phyloP scores from a whole-genome alignment of 2,797 vertebrate genomes.

The Dendrocincla tyrannina region DNA sequence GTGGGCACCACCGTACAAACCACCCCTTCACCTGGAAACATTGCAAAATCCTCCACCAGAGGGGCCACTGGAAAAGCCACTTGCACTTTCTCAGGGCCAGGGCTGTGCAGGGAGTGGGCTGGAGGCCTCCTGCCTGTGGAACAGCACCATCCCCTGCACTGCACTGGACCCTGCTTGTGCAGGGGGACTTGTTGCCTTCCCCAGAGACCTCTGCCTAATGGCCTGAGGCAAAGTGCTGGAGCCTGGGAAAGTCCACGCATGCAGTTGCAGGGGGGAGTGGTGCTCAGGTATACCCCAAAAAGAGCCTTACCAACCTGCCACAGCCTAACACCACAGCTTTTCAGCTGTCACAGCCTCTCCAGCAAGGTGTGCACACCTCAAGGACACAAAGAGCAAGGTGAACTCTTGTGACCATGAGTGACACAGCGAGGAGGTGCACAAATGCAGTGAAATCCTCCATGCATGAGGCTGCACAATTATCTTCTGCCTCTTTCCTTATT shows the following conservation, averaged over 20 bases:
- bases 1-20: neutral
- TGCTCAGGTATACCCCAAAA: neutral
- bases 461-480: accelerated
- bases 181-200: neutral
- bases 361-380: neutral
- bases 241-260: neutral
- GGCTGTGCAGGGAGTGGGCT: accelerated
- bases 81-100: neutral
- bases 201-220: too few species aligned
- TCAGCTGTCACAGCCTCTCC: neutral
- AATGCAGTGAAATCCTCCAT: accelerated
- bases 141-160: neutral
- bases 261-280: neutral
- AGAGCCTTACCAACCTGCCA: neutral
- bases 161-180: neutral
- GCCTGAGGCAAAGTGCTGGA: neutral
- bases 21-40: accelerated
- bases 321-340: neutral
- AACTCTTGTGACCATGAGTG: neutral
- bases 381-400: neutral
- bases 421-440: neutral
- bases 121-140: accelerated
- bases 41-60: neutral
- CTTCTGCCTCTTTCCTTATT: neutral
- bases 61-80: neutral